Conservation (phyloP, 2,113 vertebrate species). For the Paradisaea rubra region DNA sequence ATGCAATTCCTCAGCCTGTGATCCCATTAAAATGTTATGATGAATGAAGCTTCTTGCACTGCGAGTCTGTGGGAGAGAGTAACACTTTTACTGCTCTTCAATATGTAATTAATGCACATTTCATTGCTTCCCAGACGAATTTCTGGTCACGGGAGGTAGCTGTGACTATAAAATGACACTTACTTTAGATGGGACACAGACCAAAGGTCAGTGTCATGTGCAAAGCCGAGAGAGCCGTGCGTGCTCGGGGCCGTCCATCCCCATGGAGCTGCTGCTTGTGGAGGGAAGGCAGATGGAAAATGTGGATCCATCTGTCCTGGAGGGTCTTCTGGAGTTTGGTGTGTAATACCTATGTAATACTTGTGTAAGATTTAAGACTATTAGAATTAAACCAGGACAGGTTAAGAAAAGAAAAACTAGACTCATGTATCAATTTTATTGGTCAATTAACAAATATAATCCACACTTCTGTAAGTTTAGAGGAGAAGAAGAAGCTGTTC, state of each 20-base stretch:
- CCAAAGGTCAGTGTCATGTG: not conserved
- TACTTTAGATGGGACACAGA: not conserved
- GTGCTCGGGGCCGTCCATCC: accelerated
- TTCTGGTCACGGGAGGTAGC: not conserved
- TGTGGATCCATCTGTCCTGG: not conserved
- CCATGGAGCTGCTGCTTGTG: not conserved
- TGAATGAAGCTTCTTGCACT: not conserved
- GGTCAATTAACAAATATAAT: too few species aligned
- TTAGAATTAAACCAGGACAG: too few species aligned
- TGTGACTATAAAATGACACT: not conserved
- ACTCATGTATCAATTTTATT: too few species aligned
- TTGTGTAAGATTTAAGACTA: too few species aligned
- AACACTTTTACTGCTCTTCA: not conserved
- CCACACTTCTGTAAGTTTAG: too few species aligned
- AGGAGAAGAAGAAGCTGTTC: too few species aligned
- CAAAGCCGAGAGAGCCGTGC: accelerated
- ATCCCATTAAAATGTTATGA: not conserved
- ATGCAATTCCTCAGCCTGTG: not conserved
- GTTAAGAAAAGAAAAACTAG: too few species aligned
- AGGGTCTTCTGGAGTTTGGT: not conserved
- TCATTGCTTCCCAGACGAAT: slow-evolving; percentile 6
- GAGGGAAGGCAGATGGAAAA: not conserved
- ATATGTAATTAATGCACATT: not conserved
- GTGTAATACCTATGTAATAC: too few species aligned
- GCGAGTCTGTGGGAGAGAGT: not conserved